Conservation (phyloP, 2,888 invertebrate species). For the Marasmarcha lunaedactyla region DNA sequence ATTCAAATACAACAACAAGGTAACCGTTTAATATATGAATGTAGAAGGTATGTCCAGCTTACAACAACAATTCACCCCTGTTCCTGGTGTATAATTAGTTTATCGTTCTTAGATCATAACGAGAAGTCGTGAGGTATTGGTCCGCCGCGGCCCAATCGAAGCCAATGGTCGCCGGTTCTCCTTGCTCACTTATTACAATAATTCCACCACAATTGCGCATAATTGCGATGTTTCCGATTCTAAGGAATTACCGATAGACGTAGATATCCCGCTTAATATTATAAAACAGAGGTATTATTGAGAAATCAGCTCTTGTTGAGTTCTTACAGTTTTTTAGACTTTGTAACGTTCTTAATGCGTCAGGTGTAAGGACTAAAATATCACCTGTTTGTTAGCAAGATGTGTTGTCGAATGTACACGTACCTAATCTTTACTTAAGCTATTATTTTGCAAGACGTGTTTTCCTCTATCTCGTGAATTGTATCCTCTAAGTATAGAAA, state of each 20-base stretch:
- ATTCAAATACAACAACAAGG: too few relatives aligned
- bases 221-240: constrained; percentile 60
- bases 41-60: not conserved
- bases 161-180: constrained; percentile 54
- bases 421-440: constrained; percentile 37
- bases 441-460: constrained; percentile 45
- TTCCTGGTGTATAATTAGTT: constrained; percentile 51
- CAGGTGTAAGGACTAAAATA: too few relatives aligned
- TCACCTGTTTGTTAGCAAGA: too few relatives aligned
- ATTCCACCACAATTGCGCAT: constrained; percentile 62
- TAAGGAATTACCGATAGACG: constrained; percentile 41
- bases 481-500: too few relatives aligned
- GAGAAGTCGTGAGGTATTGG: constrained; percentile 51
- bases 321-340: too few relatives aligned
- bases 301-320: constrained; percentile 34
- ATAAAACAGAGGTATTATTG: constrained; percentile 27
- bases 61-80: constrained; percentile 43
- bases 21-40: too few relatives aligned
- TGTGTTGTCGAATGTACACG: constrained; percentile 33
- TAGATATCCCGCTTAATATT: constrained; percentile 26
- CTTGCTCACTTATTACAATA: constrained; percentile 69
- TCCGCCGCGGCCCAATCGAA: constrained; percentile 46
- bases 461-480: constrained; percentile 21
- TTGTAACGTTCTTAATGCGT: too few relatives aligned
- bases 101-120: constrained; percentile 55